These are phyloP conservation scores for Haliclona indistincta DNA, from an alignment of 37 sponge, comb jelly and placozoan species.

Conservation along the genomic window DNA sequence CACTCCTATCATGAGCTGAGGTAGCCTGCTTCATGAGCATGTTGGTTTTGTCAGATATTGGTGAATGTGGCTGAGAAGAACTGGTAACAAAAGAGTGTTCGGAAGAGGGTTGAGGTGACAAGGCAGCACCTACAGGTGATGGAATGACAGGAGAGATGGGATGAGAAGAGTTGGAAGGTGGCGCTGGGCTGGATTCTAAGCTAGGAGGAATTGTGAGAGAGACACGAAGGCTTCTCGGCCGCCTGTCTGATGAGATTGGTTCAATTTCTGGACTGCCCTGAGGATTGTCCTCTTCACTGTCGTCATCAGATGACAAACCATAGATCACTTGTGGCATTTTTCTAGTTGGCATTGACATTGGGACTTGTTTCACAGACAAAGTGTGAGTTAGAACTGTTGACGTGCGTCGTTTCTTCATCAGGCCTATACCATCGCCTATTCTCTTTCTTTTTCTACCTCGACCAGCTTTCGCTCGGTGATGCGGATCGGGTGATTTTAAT, in stretches of 20 bases:
- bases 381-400: conserved; percentile 45
- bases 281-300: neutral
- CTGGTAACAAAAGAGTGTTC: too few species aligned
- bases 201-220: conserved; percentile 44
- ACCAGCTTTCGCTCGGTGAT: too few species aligned
- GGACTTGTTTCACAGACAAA: conserved; percentile 29
- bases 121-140: neutral
- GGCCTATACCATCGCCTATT: too few species aligned
- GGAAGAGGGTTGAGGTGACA: too few species aligned
- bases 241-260: neutral
- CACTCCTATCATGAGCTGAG: too few species aligned
- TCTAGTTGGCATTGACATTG: too few species aligned
- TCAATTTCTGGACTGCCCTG: neutral
- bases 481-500: too few species aligned
- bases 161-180: conserved; percentile 8
- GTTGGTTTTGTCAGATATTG: too few species aligned
- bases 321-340: neutral
- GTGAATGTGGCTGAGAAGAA: too few species aligned
- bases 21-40: too few species aligned
- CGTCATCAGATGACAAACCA: neutral
- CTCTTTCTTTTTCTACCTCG: too few species aligned
- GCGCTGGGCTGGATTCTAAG: conserved; percentile 8
- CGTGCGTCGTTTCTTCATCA: conserved; percentile 13
- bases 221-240: conserved; percentile 34
- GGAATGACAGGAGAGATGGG: neutral